These are phyloP conservation scores for Melanchra persicariae DNA, from an alignment of 2,888 invertebrate genomes.

Conservation along the genomic window DNA sequence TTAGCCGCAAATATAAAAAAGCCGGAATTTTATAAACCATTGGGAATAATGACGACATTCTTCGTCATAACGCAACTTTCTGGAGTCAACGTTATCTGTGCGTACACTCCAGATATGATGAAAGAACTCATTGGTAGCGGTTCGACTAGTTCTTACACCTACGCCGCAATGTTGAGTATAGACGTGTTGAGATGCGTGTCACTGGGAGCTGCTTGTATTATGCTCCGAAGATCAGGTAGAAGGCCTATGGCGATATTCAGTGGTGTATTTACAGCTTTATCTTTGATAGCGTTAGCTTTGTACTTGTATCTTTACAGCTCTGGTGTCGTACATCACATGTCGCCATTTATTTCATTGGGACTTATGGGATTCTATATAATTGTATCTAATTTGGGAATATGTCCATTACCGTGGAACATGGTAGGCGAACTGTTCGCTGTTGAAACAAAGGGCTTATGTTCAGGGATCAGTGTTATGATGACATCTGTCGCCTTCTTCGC, in stretches of 20 bases:
- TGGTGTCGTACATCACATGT: constrained; percentile 73
- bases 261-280: constrained; percentile 91
- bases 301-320: constrained; percentile 83
- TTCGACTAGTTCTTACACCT: constrained; percentile 87
- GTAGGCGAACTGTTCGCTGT: constrained; percentile 94
- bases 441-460: constrained; percentile 92
- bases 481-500: constrained; percentile 92
- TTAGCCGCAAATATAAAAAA: constrained; percentile 84
- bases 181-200: constrained; percentile 92
- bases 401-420: constrained; percentile 94
- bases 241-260: constrained; percentile 92
- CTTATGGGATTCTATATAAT: constrained; percentile 91
- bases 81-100: constrained; percentile 93
- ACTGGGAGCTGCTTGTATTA: constrained; percentile 91
- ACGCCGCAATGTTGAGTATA: constrained; percentile 92
- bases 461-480: constrained; percentile 92
- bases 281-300: constrained; percentile 89
- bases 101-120: constrained; percentile 93
- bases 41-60: constrained; percentile 91
- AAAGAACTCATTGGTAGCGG: constrained; percentile 89
- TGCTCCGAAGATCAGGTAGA: constrained; percentile 91
- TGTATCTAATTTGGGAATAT: constrained; percentile 91
- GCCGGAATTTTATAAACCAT: constrained; percentile 91
- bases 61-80: constrained; percentile 93
- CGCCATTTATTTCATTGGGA: constrained; percentile 85